Evolutionary conservation across 92 coral and sea anemone species (phyloP), one percentile per base, ranked within the genome.

Genomic region (Actinostola sp.): DNA sequence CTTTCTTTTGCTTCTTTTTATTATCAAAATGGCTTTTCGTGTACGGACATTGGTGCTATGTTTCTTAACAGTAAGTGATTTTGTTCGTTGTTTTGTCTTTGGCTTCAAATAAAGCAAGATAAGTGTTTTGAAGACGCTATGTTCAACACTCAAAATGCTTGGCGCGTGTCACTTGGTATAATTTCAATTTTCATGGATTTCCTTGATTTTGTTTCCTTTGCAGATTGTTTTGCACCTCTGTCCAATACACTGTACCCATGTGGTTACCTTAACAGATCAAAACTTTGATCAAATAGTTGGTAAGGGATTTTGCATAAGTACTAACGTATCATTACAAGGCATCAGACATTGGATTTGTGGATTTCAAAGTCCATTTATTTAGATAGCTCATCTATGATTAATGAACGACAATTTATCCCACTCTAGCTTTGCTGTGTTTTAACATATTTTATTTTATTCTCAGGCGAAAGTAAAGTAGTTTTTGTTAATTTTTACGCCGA

Each of bases 401-500:
- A 44, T 28, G 54, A 3, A 48, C 35, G 16, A 28, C 17, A 31
- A 30, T 15, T 33, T 30, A 13, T 60, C 2, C 39, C 21, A 14
- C 30, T 38, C 0, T 66, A 13, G 11, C 60, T 38, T n/a, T 7
- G 21, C 5, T 48, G 34, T 6, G 35, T 25, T 16, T 28, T 24
- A 23, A 14, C 36, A 7, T 61, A 8, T 80, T 26, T 69, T 43
- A 36, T 55, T 67, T 39, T 80, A 33, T 86, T 88, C 23, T 38
- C 78, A 94, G 98, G 86, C 24, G 87, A 85, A 19, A 78, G 84
- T 70, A 91, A 91, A 64, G 56, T 94, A 28, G 93, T 89, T 45
- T 88, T 94, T 72, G 89, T 94, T 54, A 94, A 94, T 87, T 94
- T 94, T 65, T 94, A 94, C 48, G 98, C 98, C 0, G 98, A 94